phyloP scores from a whole-genome alignment of 2,797 vertebrate species.

The Lutjanus campechanus region DNA sequence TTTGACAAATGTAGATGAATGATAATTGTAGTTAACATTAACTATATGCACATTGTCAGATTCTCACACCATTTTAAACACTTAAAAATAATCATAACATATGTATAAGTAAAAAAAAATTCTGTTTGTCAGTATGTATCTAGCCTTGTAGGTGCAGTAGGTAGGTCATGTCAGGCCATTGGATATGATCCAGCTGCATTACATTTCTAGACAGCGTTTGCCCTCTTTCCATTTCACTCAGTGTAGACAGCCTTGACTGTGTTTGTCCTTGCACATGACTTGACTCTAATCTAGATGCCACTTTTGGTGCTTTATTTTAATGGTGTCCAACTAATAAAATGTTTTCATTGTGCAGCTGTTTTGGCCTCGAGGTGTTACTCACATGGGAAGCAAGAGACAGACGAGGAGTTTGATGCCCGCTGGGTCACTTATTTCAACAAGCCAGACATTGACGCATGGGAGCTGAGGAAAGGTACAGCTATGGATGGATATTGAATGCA shows the following conservation, averaged over 20 bases:
- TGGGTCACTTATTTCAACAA: constrained; percentile 99
- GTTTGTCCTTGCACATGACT: constrained; percentile 1
- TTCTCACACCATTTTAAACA: fast-evolving
- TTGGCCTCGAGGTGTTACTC: constrained; percentile 91
- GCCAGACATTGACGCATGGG: constrained; percentile 97
- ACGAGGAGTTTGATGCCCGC: constrained; percentile 98
- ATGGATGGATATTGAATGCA: not conserved
- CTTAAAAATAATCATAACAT: too few species aligned
- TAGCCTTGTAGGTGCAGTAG: constrained; percentile 15
- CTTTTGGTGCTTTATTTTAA: not conserved
- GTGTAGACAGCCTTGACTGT: constrained; percentile 12
- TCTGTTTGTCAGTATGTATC: not conserved
- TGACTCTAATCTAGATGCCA: constrained; percentile 2
- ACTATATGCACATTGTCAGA: fast-evolving
- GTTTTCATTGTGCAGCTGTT: constrained; percentile 69
- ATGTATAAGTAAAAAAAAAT: fast-evolving
- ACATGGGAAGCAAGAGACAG: constrained; percentile 93
- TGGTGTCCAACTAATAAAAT: not conserved
- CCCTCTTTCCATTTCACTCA: constrained; percentile 5
- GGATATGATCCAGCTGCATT: constrained; percentile 52
- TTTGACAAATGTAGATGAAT: fast-evolving
- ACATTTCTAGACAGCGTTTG: constrained; percentile 13
- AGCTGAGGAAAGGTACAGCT: constrained; percentile 93
- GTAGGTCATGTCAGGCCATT: constrained; percentile 33
- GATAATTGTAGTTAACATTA: not conserved